Base-by-base conservation (phyloP, 2,888 invertebrate species). In the Leucoma salicis region DNA sequence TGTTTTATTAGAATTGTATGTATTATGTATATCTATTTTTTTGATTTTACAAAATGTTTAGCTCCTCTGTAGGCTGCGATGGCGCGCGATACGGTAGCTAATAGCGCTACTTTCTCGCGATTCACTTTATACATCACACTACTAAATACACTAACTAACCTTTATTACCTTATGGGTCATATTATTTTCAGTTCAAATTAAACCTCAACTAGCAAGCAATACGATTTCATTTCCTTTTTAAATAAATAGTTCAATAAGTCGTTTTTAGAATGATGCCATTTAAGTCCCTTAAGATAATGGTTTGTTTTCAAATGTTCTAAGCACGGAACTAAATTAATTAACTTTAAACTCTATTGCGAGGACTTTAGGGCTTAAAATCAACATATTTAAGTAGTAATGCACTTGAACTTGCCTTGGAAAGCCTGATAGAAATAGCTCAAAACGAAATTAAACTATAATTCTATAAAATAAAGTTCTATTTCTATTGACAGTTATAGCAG, bases 31-130 rank as follows among this genome's bases (percentile, higher is more conserved):
- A 2, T 14, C 6, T n/a, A n/a, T 34, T 14, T 2, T 13, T 8
- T 11, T 3, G 6, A 35, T 14, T 15, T 29, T 14, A 11, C 6
- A 31, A 61, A 72, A 57, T 40, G 81, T 80, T 79, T 51, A 18
- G 18, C 37, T 60, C 59, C 66, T 53, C 81, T 80, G 79, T 50
- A 49, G n/a, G 49, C 37, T 40, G 69, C 73, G 85, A 88, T 88
- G 82, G 87, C 83, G 88, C 84, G 76, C 86, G 87, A 88, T 89
- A 86, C 84, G 78, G 84, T 82, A 88, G 86, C 88, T 87, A 88
- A 87, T 88, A 86, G 84, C 78, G 78, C 82, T 78, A 84, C 86
- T 85, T 86, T 84, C 79, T 79, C 80, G 82, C 81, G 74, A 83
- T 78, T 78, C 80, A 81, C 76, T 70, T 78, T 79, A 8, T 29